Base-by-base conservation (phyloP, 1,140 invertebrate genomes). In the Meloidogyne floridensis region DNA sequence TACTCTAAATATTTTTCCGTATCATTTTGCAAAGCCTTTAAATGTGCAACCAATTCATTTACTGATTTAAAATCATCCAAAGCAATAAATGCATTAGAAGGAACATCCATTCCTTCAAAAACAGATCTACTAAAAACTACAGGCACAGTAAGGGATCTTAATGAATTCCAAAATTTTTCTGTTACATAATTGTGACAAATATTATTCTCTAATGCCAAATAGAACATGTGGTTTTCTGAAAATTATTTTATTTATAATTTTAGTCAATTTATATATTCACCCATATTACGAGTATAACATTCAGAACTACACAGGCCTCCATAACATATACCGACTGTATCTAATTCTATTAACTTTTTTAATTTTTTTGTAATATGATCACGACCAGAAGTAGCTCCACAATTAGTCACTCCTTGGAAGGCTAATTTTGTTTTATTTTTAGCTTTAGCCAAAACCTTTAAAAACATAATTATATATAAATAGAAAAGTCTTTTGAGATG, bases 131-230 rank as follows among this genome's bases (percentile, higher is more conserved):
- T 73, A 13, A 82, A 51, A 10, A 82, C 81, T 42, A 82, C 70
- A 13, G 79, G 79, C 18, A 82, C 56, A 42, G 54, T 73, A 13
- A 82, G 65, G 10, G 65, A 10, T n/a, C 72, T 18, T 20, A 79
- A 43, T 42, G 73, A 15, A 54, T 72, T 82, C 81, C 81, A 88
- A 70, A 87, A 86, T 70, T 91, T 91, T 81, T 90, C 90, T 5
- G 89, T 90, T 20, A 90, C 82, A 79, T 91, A 91, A 80, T 90
- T 85, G 18, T 78, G 74, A 81, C 90, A 91, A 6, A 89, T 54
- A 9, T 86, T 83, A 80, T 90, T 91, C 81, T 91, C 90, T 81
- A 91, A 90, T 5, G 88, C 80, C 47, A 91, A 72, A 81, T 90
- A 90, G 32, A 82, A 82, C 18, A 79, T 81, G 18, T 82, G 90